phyloP scores from a whole-genome alignment of 2,888 invertebrate species.

The Leptinotarsa peninsularis region DNA sequence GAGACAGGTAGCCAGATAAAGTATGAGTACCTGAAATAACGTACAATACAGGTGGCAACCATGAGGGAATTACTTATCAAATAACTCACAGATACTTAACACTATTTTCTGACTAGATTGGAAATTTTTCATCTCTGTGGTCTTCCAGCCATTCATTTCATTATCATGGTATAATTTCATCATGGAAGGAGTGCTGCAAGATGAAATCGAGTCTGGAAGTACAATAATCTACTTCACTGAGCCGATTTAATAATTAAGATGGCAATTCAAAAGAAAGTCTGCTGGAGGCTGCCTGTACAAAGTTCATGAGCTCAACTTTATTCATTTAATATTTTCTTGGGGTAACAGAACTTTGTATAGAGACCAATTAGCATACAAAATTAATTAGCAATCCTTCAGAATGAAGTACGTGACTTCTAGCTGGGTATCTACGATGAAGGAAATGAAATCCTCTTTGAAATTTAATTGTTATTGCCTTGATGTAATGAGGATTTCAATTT shows the following conservation, averaged over 20 bases:
- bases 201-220: background rate
- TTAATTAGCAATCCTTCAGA: constrained; percentile 10
- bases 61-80: no score
- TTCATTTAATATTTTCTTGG: constrained; percentile 17
- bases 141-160: no score
- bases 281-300: constrained; percentile 13
- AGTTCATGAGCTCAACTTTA: constrained; percentile 20
- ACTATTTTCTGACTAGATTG: no score
- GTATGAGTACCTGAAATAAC: background rate
- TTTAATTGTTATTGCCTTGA: constrained; percentile 13
- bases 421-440: constrained; percentile 9
- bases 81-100: no score
- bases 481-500: constrained; percentile 13
- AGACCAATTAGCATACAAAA: constrained; percentile 16
- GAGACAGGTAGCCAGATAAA: background rate
- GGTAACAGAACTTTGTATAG: constrained; percentile 9
- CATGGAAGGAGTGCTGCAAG: background rate
- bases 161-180: background rate
- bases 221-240: constrained; percentile 7
- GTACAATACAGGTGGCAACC: no score
- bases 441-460: constrained; percentile 9
- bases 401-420: constrained; percentile 16
- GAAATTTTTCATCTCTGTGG: no score
- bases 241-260: constrained; percentile 8
- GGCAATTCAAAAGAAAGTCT: constrained; percentile 13